A percentile compares a stretch with the other conserved stretches of the same genome.
Conservation (phyloP, 2,113 vertebrate genomes). For the Aplodontia rufa region DNA sequence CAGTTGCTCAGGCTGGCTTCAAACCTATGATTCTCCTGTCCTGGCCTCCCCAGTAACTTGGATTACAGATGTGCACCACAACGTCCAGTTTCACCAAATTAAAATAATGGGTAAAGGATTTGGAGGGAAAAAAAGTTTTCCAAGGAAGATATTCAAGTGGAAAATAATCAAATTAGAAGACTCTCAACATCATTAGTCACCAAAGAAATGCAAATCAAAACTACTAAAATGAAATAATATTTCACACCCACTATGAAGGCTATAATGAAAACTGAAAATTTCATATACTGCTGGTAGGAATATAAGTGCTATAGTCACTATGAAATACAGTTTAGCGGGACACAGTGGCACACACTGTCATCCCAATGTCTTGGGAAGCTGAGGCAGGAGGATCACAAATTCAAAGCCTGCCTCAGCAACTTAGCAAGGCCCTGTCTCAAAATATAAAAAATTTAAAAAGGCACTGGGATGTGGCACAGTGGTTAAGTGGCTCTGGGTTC, state of each 20-base stretch:
- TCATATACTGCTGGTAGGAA: neutral
- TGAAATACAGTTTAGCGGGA: neutral
- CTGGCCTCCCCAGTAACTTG: too few relatives aligned
- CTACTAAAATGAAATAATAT: neutral
- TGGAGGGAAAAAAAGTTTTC: neutral
- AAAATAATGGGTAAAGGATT: neutral
- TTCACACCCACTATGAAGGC: neutral
- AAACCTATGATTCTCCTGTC: too few relatives aligned
- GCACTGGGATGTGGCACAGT: too few relatives aligned
- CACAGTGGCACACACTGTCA: too few relatives aligned
- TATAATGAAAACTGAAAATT: neutral
- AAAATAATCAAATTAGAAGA: neutral
- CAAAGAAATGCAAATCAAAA: slow-evolving; percentile 24
- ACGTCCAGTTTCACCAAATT: neutral
- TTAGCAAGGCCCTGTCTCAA: too few relatives aligned
- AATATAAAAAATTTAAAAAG: too few relatives aligned
- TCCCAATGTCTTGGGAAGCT: too few relatives aligned
- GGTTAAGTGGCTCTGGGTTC: too few relatives aligned
- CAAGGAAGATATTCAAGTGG: neutral
- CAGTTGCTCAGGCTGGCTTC: too few relatives aligned
- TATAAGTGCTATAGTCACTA: neutral
- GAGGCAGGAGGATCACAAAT: too few relatives aligned
- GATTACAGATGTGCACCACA: too few relatives aligned
- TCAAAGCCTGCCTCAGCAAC: too few relatives aligned
- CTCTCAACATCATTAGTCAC: neutral